A percentile compares a stretch with the other conserved stretches of the same genome.
phyloP scores from a whole-genome alignment of 2,888 invertebrate genomes.

The Chesias legatella region DNA sequence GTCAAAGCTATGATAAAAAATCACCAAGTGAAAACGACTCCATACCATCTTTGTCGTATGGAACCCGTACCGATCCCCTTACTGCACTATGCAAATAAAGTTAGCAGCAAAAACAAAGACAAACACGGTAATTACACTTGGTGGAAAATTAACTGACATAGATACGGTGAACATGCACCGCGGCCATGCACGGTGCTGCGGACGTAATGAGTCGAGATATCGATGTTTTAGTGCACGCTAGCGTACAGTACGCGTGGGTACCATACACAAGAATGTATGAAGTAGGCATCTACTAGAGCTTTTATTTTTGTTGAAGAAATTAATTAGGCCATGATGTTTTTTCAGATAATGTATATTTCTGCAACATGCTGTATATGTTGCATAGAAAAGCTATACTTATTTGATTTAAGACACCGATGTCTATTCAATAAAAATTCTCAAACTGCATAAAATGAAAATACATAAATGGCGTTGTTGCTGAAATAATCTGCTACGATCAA shows the following conservation, averaged over 20 bases:
- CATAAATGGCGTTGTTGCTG: too few species aligned
- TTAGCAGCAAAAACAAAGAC: constrained; percentile 78
- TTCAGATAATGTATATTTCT: too few species aligned
- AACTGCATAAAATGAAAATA: too few species aligned
- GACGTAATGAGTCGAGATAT: constrained; percentile 70
- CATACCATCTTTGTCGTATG: constrained; percentile 33
- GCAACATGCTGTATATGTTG: too few species aligned
- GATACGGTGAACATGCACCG: constrained; percentile 66
- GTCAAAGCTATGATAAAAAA: too few species aligned
- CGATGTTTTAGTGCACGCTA: constrained; percentile 56
- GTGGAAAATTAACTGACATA: constrained; percentile 77
- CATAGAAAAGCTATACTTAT: too few species aligned
- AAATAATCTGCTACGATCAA: too few species aligned
- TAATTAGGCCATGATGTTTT: constrained; percentile 6
- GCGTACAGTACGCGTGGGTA: constrained; percentile 34
- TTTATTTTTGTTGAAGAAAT: too few species aligned
- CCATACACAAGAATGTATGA: constrained; percentile 8
- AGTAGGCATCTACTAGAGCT: neutral
- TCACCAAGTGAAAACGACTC: constrained; percentile 45
- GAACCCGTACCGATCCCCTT: constrained; percentile 52
- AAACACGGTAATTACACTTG: constrained; percentile 76
- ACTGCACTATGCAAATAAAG: constrained; percentile 76
- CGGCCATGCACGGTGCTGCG: constrained; percentile 46
- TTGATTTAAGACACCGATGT: too few species aligned
- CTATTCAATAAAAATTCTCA: too few species aligned